Conservation (phyloP, 2,888 invertebrate species). For the Tetragonula carbonaria region DNA sequence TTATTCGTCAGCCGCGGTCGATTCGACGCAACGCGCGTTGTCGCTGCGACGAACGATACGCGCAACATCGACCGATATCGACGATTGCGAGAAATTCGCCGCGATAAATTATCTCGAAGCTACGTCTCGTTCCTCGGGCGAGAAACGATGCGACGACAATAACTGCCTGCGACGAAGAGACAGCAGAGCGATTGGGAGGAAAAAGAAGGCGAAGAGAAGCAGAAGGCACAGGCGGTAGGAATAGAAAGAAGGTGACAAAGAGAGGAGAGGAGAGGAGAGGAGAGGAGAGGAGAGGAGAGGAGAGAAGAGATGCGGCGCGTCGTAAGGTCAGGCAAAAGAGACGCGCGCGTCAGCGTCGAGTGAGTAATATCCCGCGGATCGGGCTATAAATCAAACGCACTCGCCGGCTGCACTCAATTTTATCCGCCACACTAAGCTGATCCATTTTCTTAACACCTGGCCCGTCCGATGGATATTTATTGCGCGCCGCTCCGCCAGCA, state of each 20-base stretch:
- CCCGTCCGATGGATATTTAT: conserved; percentile 70
- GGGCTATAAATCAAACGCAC: conserved; percentile 62
- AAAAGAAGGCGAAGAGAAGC: no score
- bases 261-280: neutral
- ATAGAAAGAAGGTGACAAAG: neutral
- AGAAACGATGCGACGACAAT: neutral
- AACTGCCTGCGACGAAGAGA: no score
- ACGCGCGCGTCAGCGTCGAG: conserved; percentile 50
- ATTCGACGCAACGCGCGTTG: neutral
- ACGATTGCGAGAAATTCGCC: neutral
- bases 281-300: neutral
- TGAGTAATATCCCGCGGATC: conserved; percentile 57
- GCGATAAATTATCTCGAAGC: conserved; percentile 22
- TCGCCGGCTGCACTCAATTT: conserved; percentile 58
- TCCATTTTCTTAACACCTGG: conserved; percentile 70
- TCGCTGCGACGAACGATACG: neutral
- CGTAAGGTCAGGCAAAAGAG: conserved; percentile 50
- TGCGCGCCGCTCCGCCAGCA: conserved; percentile 51
- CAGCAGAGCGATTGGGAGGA: no score
- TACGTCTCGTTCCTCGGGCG: neutral
- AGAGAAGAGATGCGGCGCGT: conserved; percentile 3
- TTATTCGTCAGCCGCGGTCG: neutral
- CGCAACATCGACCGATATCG: neutral
- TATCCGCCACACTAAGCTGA: conserved; percentile 62
- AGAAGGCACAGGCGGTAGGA: neutral